Conservation (phyloP, 2,888 invertebrate genomes). For the Tridacna gigas region DNA sequence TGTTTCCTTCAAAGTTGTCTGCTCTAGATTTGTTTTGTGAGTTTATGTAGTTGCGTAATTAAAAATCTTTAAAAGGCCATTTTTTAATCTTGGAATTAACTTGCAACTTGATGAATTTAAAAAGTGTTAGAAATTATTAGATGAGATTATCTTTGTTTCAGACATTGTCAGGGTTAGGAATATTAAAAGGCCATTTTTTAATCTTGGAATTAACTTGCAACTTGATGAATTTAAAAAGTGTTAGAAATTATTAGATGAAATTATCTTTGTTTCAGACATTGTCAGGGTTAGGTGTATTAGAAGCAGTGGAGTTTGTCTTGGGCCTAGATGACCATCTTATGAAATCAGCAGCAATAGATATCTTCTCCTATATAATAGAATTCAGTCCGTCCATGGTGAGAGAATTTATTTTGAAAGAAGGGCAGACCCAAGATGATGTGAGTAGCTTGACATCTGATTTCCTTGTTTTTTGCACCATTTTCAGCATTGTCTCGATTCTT, state of each 20-base stretch:
- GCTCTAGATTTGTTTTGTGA: too few species aligned
- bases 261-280: conserved; percentile 80
- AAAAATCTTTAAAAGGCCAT: too few species aligned
- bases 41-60: too few species aligned
- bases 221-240: too few species aligned
- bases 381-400: conserved; percentile 98
- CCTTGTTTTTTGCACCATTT: background rate
- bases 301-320: conserved; percentile 84
- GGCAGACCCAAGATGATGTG: conserved; percentile 93
- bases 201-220: too few species aligned
- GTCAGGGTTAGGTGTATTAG: conserved; percentile 83
- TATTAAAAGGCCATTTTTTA: too few species aligned
- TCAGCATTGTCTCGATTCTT: background rate
- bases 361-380: conserved; percentile 98
- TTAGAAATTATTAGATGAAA: too few species aligned
- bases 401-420: conserved; percentile 97
- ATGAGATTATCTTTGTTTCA: conserved; percentile 66
- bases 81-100: too few species aligned
- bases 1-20: too few species aligned
- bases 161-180: conserved; percentile 84
- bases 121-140: too few species aligned
- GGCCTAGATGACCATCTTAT: conserved; percentile 96
- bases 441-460: conserved; percentile 76
- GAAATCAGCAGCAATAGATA: conserved; percentile 98
- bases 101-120: too few species aligned